These are phyloP conservation scores for Entomobrya proxima DNA, from an alignment of 2,888 invertebrate genomes.

Conservation along the genomic window DNA sequence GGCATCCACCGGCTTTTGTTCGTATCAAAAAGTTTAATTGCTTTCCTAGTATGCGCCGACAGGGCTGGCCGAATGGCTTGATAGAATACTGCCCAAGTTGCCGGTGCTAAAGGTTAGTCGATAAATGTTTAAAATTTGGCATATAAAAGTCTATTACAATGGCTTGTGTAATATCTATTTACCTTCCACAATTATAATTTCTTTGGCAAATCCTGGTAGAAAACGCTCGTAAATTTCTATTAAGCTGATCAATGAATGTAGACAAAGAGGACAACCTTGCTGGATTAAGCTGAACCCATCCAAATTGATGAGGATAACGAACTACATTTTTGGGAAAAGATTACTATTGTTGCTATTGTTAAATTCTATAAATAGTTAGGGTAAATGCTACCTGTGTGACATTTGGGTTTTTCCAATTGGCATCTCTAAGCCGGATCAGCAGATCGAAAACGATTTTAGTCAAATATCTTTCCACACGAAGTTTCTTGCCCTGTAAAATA, in stretches of 20 bases:
- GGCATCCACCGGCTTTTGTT: background rate
- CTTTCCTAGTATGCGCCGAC: background rate
- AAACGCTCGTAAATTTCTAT: slow-evolving; percentile 38
- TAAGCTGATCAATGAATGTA: slow-evolving; percentile 20
- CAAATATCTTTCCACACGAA: slow-evolving; percentile 17
- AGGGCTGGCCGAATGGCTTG: background rate
- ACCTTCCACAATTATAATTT: slow-evolving; percentile 32
- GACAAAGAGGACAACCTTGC: slow-evolving; percentile 48
- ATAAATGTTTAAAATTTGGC: background rate
- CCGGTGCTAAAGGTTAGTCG: background rate
- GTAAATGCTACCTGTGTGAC: slow-evolving; percentile 51
- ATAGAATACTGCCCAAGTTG: background rate
- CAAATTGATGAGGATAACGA: background rate
- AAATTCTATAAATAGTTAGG: background rate
- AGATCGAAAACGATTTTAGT: slow-evolving; percentile 33
- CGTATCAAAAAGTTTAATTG: slow-evolving; percentile 37
- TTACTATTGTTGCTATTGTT: no score
- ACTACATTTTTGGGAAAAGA: no score
- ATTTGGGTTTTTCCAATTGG: slow-evolving; percentile 17
- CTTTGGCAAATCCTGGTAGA: slow-evolving; percentile 54
- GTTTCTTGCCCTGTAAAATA: slow-evolving; percentile 11
- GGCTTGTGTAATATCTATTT: background rate
- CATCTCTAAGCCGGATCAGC: slow-evolving; percentile 10
- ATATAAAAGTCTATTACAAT: background rate
- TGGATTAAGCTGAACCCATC: slow-evolving; percentile 54